These are phyloP conservation scores for Megalops cyprinoides DNA, from an alignment of 2,797 vertebrate genomes.

Conservation along the genomic window DNA sequence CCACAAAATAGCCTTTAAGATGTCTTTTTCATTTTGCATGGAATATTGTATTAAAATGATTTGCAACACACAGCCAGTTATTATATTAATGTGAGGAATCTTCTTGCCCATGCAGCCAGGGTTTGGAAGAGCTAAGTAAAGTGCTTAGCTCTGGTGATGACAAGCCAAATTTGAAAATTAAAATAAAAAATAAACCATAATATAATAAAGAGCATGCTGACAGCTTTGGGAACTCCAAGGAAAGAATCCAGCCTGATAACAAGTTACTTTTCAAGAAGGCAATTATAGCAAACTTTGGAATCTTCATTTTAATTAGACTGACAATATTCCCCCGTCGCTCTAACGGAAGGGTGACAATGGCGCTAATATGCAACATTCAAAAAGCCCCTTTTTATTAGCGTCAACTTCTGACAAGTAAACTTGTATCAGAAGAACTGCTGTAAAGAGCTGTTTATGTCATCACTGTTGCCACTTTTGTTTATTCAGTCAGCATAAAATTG, in stretches of 20 bases:
- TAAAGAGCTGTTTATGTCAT: conserved; percentile 6
- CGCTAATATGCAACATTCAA: conserved; percentile 13
- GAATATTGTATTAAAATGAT: background rate
- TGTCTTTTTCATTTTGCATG: background rate
- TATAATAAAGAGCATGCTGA: background rate
- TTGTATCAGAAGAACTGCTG: conserved; percentile 2
- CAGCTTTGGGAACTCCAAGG: background rate
- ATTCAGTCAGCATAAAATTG: conserved; percentile 1
- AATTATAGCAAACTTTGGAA: conserved; percentile 35
- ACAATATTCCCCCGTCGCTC: conserved; percentile 11
- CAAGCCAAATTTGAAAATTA: conserved; percentile 15
- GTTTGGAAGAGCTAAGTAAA: conserved; percentile 9
- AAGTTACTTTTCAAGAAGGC: conserved; percentile 32
- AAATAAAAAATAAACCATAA: conserved; percentile 15
- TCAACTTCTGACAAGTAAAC: conserved; percentile 21
- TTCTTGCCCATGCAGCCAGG: background rate
- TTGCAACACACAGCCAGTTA: conserved; percentile 7
- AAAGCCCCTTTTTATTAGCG: conserved; percentile 29
- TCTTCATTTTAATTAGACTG: conserved; percentile 39
- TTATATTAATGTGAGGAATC: background rate
- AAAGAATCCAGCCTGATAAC: conserved; percentile 1
- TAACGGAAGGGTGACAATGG: conserved; percentile 9
- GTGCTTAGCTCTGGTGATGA: conserved; percentile 6
- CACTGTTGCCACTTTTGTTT: conserved; percentile 4
- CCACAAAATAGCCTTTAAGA: background rate